Percentiles rank a stretch among this genome's conserved stretches.
Evolutionary conservation across 2,797 vertebrate genomes (phyloP).

Genomic region (Garrulus glandarius): DNA sequence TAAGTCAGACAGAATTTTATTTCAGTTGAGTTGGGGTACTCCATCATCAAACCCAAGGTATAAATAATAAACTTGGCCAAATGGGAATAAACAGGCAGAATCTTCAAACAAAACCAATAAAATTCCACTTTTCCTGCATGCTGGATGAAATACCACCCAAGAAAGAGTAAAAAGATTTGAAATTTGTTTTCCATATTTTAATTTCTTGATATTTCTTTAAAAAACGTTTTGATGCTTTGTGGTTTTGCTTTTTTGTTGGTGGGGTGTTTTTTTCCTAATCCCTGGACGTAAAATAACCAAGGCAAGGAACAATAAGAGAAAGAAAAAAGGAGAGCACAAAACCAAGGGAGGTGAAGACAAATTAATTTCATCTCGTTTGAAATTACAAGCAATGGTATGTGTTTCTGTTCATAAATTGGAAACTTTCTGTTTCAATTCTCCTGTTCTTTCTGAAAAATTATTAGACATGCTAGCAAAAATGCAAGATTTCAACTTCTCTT

Average conservation of each 20-base stretch:
- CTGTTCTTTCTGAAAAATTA: not conserved
- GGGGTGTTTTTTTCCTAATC: not conserved
- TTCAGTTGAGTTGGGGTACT: not conserved
- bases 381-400: not conserved
- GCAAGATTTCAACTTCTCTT: not conserved
- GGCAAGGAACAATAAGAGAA: not conserved
- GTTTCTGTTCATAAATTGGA: not conserved
- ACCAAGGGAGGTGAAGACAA: not conserved
- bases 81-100: not conserved
- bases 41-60: not conserved
- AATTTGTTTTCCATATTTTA: not conserved
- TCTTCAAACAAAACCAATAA: not conserved
- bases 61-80: not conserved
- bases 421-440: not conserved
- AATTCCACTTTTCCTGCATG: not conserved
- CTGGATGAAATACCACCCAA: not conserved
- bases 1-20: not conserved
- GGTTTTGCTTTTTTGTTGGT: not conserved
- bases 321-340: not conserved
- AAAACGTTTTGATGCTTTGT: not conserved
- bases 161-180: not conserved
- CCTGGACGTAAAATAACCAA: not conserved
- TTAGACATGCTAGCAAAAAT: not conserved
- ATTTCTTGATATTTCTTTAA: not conserved
- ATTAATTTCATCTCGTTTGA: not conserved